Evolutionary conservation across 2,797 vertebrate species (phyloP).

Genomic region (Nannoperca obscura): DNA sequence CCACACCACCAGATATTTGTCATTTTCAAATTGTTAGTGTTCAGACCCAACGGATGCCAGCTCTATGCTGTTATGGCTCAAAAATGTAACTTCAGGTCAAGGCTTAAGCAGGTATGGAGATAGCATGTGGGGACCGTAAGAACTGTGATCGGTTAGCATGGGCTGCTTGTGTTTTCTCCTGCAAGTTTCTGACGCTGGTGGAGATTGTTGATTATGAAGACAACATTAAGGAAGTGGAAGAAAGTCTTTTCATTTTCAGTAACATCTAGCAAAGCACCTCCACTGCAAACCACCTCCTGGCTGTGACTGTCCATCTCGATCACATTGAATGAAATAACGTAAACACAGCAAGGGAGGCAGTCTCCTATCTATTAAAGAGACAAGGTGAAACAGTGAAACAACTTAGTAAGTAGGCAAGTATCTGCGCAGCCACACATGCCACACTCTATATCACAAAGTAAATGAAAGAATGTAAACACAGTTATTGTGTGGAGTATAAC

Average conservation of each 20-base stretch:
- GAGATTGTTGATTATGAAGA: neutral
- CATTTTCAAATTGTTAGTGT: neutral
- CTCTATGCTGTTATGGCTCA: neutral
- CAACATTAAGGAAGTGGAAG: neutral
- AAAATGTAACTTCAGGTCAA: neutral
- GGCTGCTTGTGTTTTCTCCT: neutral
- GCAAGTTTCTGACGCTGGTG: neutral
- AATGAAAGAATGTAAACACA: neutral
- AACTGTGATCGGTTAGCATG: neutral
- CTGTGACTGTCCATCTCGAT: constrained; percentile 13
- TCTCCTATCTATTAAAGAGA: constrained; percentile 20
- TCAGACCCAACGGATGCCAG: neutral
- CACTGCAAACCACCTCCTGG: constrained; percentile 8
- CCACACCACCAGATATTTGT: neutral
- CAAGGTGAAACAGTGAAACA: neutral
- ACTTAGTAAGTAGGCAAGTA: neutral
- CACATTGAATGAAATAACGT: constrained; percentile 16
- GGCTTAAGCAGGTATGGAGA: neutral
- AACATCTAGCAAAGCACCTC: neutral
- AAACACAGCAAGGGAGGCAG: constrained; percentile 2
- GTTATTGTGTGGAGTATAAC: neutral
- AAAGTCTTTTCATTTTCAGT: constrained; percentile 8
- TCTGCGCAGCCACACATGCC: neutral
- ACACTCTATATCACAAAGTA: neutral
- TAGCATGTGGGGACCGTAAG: neutral